Evolutionary conservation across 2,113 vertebrate genomes (phyloP).

Genomic region (Phrynocephalus versicolor): DNA sequence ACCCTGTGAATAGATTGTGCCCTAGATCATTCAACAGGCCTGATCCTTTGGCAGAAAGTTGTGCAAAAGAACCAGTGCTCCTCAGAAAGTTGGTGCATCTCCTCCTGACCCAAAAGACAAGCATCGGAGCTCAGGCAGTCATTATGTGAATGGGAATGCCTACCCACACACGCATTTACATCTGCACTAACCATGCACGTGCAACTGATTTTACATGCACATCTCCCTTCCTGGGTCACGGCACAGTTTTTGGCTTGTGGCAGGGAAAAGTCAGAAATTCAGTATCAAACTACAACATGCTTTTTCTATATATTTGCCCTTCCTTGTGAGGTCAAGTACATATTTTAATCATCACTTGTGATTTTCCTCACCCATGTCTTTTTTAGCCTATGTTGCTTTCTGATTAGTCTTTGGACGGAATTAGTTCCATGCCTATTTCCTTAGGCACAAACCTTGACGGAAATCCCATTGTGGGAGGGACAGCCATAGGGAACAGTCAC

Average conservation of each 20-base stretch:
- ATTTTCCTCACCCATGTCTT: no score
- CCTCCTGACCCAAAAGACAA: background rate
- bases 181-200: background rate
- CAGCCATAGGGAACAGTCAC: no score
- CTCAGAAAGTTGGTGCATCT: background rate
- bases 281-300: background rate
- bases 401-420: no score
- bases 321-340: no score
- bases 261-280: background rate
- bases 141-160: background rate
- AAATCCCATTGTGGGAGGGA: no score
- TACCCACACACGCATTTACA: background rate
- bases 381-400: no score
- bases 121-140: background rate
- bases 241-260: no score
- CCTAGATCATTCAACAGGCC: background rate
- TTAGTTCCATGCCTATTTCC: no score
- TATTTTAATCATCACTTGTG: no score
- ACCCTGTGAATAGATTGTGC: background rate
- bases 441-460: no score
- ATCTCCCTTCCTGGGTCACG: background rate
- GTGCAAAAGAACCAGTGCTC: background rate
- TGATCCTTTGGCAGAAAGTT: background rate
- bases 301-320: no score
- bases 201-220: background rate